Evolutionary conservation across 2,113 vertebrate species (phyloP), one percentile per base, ranked within the genome.

Genomic region (Phycodurus eques): DNA sequence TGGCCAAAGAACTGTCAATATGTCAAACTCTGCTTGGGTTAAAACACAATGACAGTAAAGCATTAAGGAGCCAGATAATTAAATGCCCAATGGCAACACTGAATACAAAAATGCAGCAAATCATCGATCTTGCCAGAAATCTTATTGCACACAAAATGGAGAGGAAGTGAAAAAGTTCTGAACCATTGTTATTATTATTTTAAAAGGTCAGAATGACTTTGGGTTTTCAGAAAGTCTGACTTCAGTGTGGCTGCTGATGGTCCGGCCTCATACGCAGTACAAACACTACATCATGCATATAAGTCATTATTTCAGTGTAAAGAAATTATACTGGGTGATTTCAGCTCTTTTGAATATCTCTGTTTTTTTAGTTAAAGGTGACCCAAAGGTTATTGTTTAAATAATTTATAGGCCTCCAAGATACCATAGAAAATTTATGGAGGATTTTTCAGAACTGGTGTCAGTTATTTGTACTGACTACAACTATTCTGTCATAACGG

Each of bases 181-280:
- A 31, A 31, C 27, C 22, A 59, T 31, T 27, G 14, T 31, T 19
- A 61, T 17, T 15, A 12, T 60, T 8, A 19, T 61, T 35, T 59
- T 35, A 17, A 15, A 35, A 61, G 35, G 80, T 83, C 73, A 51
- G 11, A 67, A 67, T 72, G 61, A 67, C 76, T 77, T 73, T 59
- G 70, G 72, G 72, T 56, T 63, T 39, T 44, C 35, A 17, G 43
- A 77, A 79, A 74, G 72, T 80, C 80, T 74, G 75, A 81, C 82
- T 75, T 80, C 76, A 72, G 83, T 87, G 75, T 85, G 81, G 78
- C 88, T 62, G 86, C 81, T 78, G 77, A 83, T 88, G 90, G 80
- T 85, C 82, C 70, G 81, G 84, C 83, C 90, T 90, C 68, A 85
- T 81, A 82, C 78, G 83, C 75, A 73, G 85, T 76, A 80, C 66